Evolutionary conservation across 2,888 invertebrate species (phyloP).

Genomic region (Hartigia nigra): DNA sequence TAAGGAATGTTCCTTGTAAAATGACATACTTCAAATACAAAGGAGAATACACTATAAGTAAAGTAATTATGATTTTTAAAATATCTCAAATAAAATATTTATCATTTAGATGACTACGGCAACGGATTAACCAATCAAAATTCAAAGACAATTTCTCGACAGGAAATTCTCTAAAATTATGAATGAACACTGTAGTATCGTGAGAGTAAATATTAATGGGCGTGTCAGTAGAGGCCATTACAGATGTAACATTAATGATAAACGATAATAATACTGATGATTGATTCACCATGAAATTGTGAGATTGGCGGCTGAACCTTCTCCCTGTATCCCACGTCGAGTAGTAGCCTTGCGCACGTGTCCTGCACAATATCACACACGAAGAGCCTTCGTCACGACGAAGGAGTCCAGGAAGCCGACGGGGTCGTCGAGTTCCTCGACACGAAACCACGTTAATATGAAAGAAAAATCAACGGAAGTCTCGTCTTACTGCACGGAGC

Average conservation of each 20-base stretch:
- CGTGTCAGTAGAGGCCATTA: background rate
- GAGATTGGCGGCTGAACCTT: background rate
- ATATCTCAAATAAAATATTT: background rate
- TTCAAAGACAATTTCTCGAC: background rate
- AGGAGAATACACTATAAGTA: background rate
- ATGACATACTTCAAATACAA: background rate
- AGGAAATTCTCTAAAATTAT: background rate
- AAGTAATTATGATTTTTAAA: background rate
- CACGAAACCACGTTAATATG: background rate
- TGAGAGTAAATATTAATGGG: background rate
- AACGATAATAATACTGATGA: background rate
- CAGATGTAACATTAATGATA: background rate
- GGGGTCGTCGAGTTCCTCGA: background rate
- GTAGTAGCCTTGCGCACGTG: slow-evolving; percentile 4
- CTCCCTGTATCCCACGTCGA: slow-evolving; percentile 5
- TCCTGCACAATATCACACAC: slow-evolving; percentile 1
- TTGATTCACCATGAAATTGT: background rate
- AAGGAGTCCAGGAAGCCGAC: background rate
- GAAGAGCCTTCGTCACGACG: background rate
- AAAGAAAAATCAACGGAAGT: background rate
- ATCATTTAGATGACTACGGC: background rate
- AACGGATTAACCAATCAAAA: background rate
- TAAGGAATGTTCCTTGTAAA: background rate
- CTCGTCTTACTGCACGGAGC: slow-evolving; percentile 34
- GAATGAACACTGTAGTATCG: background rate